phyloP scores from a whole-genome alignment of 2,113 vertebrate species.

The Sigmodon hispidus region DNA sequence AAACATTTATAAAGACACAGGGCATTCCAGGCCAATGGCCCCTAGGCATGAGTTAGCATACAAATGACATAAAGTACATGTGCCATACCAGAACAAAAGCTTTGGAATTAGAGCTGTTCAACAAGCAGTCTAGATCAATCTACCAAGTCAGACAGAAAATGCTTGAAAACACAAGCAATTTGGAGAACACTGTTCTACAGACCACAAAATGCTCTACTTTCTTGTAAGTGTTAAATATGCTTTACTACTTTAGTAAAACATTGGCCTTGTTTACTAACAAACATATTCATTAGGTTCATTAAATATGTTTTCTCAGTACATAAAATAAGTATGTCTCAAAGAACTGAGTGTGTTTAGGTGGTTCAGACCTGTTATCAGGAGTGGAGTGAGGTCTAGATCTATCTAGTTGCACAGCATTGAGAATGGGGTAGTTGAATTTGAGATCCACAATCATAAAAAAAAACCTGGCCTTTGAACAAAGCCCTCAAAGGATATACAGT shows the following conservation, averaged over 20 bases:
- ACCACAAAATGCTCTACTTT: neutral
- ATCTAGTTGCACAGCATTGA: neutral
- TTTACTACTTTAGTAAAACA: neutral
- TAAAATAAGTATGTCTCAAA: neutral
- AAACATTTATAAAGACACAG: conserved; percentile 4
- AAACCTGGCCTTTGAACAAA: neutral
- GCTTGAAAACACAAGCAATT: neutral
- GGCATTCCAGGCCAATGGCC: neutral
- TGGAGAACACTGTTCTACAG: neutral
- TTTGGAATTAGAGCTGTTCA: neutral
- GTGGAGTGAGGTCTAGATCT: neutral
- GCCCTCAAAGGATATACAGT: neutral
- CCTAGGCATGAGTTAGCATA: neutral
- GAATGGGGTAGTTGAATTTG: neutral
- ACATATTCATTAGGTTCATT: neutral
- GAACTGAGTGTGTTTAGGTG: neutral
- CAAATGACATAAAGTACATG: neutral
- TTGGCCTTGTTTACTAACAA: neutral
- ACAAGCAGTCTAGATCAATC: neutral
- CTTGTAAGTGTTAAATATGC: neutral
- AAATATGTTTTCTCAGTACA: neutral
- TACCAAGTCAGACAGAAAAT: neutral
- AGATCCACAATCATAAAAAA: neutral
- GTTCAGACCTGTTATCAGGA: rapidly evolving
- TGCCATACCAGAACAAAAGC: neutral